These are phyloP conservation scores for Phortica variegata DNA, from an alignment of 1,140 invertebrate species.

Conservation along the genomic window DNA sequence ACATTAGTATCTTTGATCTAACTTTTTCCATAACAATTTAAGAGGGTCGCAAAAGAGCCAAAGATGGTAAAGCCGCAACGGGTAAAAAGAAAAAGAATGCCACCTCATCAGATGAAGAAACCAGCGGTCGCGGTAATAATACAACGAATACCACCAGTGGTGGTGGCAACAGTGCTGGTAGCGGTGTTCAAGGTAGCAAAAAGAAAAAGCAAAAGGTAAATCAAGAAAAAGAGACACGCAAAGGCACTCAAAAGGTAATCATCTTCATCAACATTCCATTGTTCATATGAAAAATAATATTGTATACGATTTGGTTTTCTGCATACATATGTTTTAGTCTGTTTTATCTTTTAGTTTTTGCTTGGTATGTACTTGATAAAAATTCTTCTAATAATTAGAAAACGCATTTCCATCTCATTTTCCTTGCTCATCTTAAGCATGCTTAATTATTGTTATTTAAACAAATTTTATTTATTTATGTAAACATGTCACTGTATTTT, in stretches of 20 bases:
- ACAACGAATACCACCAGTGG: conserved; percentile 26
- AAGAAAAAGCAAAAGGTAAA: conserved; percentile 58
- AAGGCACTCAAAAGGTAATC: conserved; percentile 57
- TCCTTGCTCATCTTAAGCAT: neutral
- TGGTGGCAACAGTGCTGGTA: conserved; percentile 26
- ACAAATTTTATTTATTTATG: neutral
- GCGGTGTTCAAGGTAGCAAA: conserved; percentile 48
- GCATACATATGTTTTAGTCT: conserved; percentile 16
- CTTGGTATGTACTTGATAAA: conserved; percentile 2
- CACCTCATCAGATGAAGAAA: conserved; percentile 48
- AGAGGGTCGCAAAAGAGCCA: conserved; percentile 64
- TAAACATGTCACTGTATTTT: neutral
- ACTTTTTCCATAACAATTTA: neutral
- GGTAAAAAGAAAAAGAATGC: conserved; percentile 52
- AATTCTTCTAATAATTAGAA: too few species aligned
- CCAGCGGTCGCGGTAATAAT: conserved; percentile 20
- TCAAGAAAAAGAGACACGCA: conserved; percentile 58
- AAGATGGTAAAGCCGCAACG: conserved; percentile 58
- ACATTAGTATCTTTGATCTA: neutral
- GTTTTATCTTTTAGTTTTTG: conserved; percentile 9
- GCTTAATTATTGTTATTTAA: neutral
- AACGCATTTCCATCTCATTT: too few species aligned
- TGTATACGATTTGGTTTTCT: conserved; percentile 13
- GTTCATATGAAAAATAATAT: too few species aligned
- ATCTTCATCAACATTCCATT: conserved; percentile 35